phyloP scores from a whole-genome alignment of 2,888 invertebrate genomes.

The Lordiphosa fenestrarum region DNA sequence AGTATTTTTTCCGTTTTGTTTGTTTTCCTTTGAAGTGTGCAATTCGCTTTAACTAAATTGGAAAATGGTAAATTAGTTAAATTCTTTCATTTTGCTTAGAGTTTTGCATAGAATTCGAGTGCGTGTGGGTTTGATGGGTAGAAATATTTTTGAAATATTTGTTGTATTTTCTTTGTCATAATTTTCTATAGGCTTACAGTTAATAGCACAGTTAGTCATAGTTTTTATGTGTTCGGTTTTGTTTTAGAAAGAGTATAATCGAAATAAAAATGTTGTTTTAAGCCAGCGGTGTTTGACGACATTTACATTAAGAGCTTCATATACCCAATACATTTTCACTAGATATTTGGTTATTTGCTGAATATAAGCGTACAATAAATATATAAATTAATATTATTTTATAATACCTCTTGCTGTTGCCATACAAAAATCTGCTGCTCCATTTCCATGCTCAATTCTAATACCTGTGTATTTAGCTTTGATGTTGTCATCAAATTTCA shows the following conservation, averaged over 20 bases:
- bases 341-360: constrained; percentile 3
- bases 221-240: constrained; percentile 25
- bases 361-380: constrained; percentile 19
- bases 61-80: neutral
- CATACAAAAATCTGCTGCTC: constrained; percentile 5
- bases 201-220: constrained; percentile 78
- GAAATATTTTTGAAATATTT: constrained; percentile 43
- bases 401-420: constrained; percentile 2
- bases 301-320: constrained; percentile 20
- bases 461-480: constrained; percentile 22
- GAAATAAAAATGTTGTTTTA: neutral
- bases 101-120: constrained; percentile 11
- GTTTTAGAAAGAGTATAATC: constrained; percentile 15
- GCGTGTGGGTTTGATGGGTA: neutral
- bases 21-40: constrained; percentile 26
- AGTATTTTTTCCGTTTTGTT: constrained; percentile 28
- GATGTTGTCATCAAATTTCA: constrained; percentile 31
- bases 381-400: constrained; percentile 19
- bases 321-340: constrained; percentile 1
- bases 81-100: constrained; percentile 9
- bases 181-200: constrained; percentile 69
- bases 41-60: constrained; percentile 10
- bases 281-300: constrained; percentile 16
- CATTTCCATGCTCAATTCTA: constrained; percentile 4
- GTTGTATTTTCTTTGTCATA: constrained; percentile 20